A percentile compares a stretch with the other conserved stretches of the same genome.
Evolutionary conservation across 2,113 vertebrate genomes (phyloP).

Genomic region (Phylloscopus whistleri): DNA sequence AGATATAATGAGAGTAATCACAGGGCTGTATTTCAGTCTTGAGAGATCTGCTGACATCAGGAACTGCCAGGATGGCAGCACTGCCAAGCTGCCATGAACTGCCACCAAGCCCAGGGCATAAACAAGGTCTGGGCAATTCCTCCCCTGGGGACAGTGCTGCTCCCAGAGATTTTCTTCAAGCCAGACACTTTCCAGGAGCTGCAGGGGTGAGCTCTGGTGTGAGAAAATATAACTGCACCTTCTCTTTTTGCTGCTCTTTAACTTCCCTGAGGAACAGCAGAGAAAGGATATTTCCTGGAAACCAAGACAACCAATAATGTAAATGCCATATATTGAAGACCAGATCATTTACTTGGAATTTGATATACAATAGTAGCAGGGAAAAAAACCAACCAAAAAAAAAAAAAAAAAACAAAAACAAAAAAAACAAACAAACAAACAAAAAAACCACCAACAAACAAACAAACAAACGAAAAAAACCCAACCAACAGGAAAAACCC

Average conservation of each 20-base stretch:
- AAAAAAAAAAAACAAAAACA: no score
- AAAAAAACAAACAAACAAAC: no score
- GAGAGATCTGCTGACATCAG: background rate
- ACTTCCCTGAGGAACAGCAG: background rate
- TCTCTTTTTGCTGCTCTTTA: background rate
- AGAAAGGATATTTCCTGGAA: background rate
- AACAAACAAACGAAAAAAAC: no score
- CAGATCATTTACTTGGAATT: background rate
- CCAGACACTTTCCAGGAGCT: background rate
- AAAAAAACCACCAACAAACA: no score
- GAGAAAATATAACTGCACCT: background rate
- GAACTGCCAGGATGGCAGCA: background rate
- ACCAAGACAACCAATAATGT: background rate
- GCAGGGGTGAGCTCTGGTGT: background rate
- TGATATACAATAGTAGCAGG: background rate
- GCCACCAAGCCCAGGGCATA: background rate
- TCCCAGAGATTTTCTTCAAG: background rate
- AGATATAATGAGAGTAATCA: slow-evolving; percentile 20
- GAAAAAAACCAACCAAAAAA: fast-evolving
- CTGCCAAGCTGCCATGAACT: background rate
- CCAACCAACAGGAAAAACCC: no score
- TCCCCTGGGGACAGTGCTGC: background rate
- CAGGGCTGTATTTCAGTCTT: background rate
- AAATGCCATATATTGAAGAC: background rate
- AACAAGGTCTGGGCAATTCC: background rate